phyloP scores from a whole-genome alignment of 2,113 vertebrate genomes.

The Alectura lathami region DNA sequence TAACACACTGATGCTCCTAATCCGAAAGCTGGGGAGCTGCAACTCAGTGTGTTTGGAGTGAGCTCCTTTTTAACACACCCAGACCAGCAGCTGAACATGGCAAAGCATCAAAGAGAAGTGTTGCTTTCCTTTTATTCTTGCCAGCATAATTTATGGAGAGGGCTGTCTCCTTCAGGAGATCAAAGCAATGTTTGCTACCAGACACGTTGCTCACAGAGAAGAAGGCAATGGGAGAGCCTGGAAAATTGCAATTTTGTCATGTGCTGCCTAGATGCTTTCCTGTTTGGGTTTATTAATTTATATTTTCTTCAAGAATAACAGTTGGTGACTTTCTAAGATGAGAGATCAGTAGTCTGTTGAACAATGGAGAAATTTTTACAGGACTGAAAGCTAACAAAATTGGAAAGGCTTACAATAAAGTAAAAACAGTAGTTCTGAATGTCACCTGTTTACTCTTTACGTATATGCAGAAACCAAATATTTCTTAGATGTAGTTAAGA shows the following conservation, averaged over 20 bases:
- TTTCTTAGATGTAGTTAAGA: background rate
- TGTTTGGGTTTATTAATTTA: background rate
- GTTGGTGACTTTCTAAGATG: background rate
- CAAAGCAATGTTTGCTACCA: background rate
- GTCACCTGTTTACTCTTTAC: background rate
- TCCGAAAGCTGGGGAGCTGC: background rate
- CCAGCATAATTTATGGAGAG: background rate
- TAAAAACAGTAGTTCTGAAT: background rate
- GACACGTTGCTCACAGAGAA: background rate
- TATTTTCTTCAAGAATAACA: background rate
- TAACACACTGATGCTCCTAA: background rate
- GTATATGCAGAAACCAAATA: background rate
- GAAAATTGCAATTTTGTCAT: background rate
- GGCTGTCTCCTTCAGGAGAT: background rate
- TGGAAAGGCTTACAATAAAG: background rate
- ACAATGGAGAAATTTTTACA: background rate
- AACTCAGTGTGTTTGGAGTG: fast-evolving
- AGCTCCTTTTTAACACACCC: background rate
- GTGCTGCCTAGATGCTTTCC: background rate
- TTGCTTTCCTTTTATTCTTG: background rate
- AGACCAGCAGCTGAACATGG: background rate
- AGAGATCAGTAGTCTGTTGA: background rate
- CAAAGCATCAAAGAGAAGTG: background rate
- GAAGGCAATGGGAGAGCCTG: background rate
- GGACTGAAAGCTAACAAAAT: background rate